Percentiles rank a stretch among this genome's conserved stretches.
Conservation (phyloP, 2,113 vertebrate genomes). For the Antechinus flavipes region DNA sequence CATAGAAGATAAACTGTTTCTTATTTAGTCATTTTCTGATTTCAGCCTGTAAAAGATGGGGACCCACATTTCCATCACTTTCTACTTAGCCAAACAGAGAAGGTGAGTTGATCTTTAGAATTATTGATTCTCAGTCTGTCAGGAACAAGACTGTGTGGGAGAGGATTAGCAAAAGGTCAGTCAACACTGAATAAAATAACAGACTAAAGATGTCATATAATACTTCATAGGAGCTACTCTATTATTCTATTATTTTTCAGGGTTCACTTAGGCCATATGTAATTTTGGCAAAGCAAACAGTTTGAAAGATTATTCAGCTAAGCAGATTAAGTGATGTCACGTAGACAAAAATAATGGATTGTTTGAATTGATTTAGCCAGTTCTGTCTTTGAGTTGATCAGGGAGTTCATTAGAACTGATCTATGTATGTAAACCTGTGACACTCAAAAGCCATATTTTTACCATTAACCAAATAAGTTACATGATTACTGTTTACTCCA, state of each 20-base stretch:
- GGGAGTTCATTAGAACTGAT: background rate
- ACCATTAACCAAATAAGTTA: background rate
- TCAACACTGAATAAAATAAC: background rate
- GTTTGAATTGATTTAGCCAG: conserved; percentile 1
- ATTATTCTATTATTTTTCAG: background rate
- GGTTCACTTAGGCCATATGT: background rate
- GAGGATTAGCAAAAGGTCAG: background rate
- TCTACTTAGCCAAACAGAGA: conserved; percentile 98
- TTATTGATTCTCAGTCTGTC: background rate
- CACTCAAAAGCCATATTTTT: background rate
- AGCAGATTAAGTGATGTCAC: background rate
- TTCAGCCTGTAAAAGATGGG: conserved; percentile 94
- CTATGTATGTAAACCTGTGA: background rate
- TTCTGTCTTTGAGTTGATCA: background rate
- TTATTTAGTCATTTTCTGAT: conserved; percentile 78
- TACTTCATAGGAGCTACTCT: background rate
- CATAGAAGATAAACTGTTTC: conserved; percentile 1
- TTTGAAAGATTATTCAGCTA: background rate
- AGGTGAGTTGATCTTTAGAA: conserved; percentile 87
- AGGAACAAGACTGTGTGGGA: background rate
- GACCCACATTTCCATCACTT: conserved; percentile 99
- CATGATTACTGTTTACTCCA: background rate
- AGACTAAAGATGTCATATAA: background rate
- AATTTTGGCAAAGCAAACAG: background rate
- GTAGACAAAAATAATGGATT: background rate